Evolutionary conservation across 2,797 vertebrate genomes (phyloP).

Genomic region (Rhodeus uyekii): DNA sequence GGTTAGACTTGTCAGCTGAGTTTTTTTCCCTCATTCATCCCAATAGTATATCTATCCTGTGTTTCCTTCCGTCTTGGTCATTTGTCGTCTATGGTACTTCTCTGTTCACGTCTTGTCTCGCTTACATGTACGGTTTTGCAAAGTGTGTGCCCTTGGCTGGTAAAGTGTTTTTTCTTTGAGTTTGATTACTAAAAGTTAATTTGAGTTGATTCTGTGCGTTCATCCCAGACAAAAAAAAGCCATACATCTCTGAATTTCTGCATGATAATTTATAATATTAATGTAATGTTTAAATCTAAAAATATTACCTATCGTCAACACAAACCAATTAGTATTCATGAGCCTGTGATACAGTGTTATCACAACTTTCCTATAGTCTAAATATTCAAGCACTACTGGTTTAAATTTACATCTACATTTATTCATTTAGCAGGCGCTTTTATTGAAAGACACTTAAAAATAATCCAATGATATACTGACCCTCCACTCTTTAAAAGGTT

Average conservation of each 20-base stretch:
- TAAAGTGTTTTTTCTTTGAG: no score
- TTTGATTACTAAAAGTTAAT: no score
- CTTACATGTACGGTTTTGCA: no score
- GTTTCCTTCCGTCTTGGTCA: no score
- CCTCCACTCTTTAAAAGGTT: slow-evolving; percentile 1
- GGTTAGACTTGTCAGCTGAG: no score
- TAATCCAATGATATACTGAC: background rate
- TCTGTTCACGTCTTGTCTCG: no score
- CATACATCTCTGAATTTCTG: background rate
- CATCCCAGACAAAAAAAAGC: no score
- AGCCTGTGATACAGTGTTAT: background rate
- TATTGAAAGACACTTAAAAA: background rate
- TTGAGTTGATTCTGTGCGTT: no score
- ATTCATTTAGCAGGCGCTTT: background rate
- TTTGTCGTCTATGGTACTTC: no score
- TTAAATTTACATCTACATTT: background rate
- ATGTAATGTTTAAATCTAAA: background rate
- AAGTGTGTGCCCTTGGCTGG: no score
- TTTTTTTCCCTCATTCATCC: no score
- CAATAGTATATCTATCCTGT: no score
- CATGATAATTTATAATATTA: background rate
- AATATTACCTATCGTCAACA: background rate
- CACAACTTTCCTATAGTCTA: background rate
- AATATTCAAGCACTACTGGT: background rate
- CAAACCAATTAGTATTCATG: background rate